These are phyloP conservation scores for Lochmaea crataegi DNA, from an alignment of 2,888 invertebrate species.

Conservation along the genomic window DNA sequence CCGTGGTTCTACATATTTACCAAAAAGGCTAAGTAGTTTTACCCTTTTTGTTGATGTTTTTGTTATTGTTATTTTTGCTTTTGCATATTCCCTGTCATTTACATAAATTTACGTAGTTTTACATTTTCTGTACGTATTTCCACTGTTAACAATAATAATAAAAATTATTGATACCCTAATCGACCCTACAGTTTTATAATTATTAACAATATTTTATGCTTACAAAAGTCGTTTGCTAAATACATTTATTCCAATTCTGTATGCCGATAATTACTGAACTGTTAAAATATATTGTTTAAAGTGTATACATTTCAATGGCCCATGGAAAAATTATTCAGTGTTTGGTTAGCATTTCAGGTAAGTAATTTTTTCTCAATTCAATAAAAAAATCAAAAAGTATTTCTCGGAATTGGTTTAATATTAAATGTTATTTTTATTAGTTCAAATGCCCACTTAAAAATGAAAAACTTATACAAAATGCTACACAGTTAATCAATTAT, in stretches of 20 bases:
- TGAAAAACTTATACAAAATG: no score
- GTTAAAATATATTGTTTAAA: background rate
- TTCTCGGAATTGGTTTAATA: no score
- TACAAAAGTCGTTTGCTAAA: background rate
- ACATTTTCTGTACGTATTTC: no score
- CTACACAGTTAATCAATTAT: no score
- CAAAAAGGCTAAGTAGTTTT: no score
- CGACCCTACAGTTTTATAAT: background rate
- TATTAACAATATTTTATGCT: background rate
- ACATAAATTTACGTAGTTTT: no score
- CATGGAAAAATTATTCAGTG: conserved; percentile 17
- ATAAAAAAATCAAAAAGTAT: background rate
- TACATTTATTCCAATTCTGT: background rate
- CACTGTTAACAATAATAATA: background rate
- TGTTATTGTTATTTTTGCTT: no score
- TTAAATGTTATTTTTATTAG: no score
- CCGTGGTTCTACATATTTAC: no score
- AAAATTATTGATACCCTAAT: background rate
- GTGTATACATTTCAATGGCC: background rate
- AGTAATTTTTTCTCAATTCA: background rate
- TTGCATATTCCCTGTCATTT: no score
- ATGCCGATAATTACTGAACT: background rate
- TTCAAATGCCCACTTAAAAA: no score
- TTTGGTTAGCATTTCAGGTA: conserved; percentile 18
- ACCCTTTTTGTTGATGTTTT: no score